These are phyloP conservation scores for Xylophagus ater DNA, from an alignment of 2,888 invertebrate genomes.

Conservation along the genomic window DNA sequence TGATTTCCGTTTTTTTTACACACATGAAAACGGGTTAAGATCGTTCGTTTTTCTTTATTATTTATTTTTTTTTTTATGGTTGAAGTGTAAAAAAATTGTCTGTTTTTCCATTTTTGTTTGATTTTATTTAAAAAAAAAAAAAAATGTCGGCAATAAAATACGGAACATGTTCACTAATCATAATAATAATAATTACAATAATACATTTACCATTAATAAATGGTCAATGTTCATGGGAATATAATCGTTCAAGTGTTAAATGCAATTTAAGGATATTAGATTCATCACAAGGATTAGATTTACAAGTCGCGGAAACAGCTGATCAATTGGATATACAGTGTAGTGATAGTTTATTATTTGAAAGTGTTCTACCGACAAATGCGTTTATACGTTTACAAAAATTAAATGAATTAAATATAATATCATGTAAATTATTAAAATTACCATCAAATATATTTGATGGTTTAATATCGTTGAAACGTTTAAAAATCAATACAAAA, in stretches of 20 bases:
- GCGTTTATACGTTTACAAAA: slow-evolving; percentile 61
- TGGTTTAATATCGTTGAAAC: slow-evolving; percentile 66
- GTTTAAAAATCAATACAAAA: slow-evolving; percentile 64
- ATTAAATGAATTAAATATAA: slow-evolving; percentile 62
- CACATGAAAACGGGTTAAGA: no score
- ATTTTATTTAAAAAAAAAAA: no score
- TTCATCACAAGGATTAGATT: slow-evolving; percentile 27
- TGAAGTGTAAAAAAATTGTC: no score
- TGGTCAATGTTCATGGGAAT: slow-evolving; percentile 38
- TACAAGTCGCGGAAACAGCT: slow-evolving; percentile 54
- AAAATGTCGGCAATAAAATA: no score
- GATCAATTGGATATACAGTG: slow-evolving; percentile 63
- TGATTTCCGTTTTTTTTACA: no score
- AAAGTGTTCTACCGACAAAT: slow-evolving; percentile 59
- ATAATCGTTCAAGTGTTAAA: slow-evolving; percentile 36
- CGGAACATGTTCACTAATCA: no score
- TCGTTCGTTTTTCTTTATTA: no score
- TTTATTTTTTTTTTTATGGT: no score
- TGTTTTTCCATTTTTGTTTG: no score
- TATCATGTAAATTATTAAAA: slow-evolving; percentile 67
- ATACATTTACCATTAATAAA: slow-evolving; percentile 1
- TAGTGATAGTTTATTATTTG: slow-evolving; percentile 64
- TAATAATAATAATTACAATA: no score
- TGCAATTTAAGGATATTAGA: slow-evolving; percentile 36
- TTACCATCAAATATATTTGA: slow-evolving; percentile 68